A percentile compares a stretch with the other conserved stretches of the same genome.
phyloP scores from a whole-genome alignment of 2,888 invertebrate genomes.

The Drosophila quinaria region DNA sequence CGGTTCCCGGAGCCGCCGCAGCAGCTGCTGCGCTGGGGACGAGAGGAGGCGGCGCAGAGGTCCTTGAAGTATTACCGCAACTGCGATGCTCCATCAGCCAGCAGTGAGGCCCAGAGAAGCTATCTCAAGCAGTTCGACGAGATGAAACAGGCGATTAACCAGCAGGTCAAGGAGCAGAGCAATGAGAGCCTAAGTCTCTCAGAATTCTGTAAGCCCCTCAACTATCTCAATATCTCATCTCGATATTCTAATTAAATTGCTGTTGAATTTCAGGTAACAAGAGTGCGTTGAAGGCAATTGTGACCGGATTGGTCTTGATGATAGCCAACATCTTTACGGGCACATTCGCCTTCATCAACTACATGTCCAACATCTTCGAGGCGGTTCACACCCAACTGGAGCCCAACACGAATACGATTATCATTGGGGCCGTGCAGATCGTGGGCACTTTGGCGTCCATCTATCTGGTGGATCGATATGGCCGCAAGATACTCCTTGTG shows the following conservation, averaged over 20 bases:
- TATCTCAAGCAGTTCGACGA: slow-evolving; percentile 59
- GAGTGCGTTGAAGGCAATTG: slow-evolving; percentile 64
- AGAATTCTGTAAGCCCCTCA: slow-evolving; percentile 67
- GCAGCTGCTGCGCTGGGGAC: slow-evolving; percentile 59
- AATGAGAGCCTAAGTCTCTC: slow-evolving; percentile 24
- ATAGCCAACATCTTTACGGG: slow-evolving; percentile 74
- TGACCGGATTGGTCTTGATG: slow-evolving; percentile 68
- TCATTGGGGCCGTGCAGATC: slow-evolving; percentile 79
- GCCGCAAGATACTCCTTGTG: slow-evolving; percentile 72
- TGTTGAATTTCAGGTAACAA: slow-evolving; percentile 58
- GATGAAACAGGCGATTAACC: slow-evolving; percentile 45
- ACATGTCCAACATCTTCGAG: slow-evolving; percentile 80
- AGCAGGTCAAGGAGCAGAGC: slow-evolving; percentile 39
- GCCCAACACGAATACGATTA: slow-evolving; percentile 80
- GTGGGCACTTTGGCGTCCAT: slow-evolving; percentile 73
- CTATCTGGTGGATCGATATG: slow-evolving; percentile 75
- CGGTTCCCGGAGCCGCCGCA: slow-evolving; percentile 77
- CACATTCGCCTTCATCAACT: slow-evolving; percentile 76
- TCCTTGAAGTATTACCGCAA: slow-evolving; percentile 72
- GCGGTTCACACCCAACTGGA: slow-evolving; percentile 70
- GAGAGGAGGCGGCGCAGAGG: slow-evolving; percentile 60
- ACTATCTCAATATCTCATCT: not conserved
- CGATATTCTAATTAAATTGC: not conserved
- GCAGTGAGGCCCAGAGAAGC: slow-evolving; percentile 64
- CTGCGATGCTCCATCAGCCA: slow-evolving; percentile 46